Base-by-base conservation (phyloP, 2,888 invertebrate genomes). In the Scotopteryx bipunctaria region DNA sequence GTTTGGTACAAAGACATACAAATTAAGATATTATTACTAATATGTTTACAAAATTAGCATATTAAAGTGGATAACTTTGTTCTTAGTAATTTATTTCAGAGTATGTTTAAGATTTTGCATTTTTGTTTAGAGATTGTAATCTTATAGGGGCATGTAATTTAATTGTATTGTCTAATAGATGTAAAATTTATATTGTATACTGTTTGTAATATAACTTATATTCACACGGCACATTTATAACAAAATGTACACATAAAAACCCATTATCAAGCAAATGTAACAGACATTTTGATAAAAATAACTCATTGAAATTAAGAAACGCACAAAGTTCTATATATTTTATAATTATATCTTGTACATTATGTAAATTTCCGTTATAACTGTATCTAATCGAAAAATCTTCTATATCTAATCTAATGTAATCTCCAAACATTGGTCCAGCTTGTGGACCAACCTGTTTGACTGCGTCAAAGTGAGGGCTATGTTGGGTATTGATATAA, bases 1-100 rank as follows among this genome's bases (percentile, higher is more conserved):
- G 77, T 86, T 86, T 86, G 87, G 89, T 89, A 89, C 89, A 89
- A 89, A 89, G 72, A 84, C 78, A 84, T 83, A 86, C 86, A 86
- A 88, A 85, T 77, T 85, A 83, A 86, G 83, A 81, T 86, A 85
- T 82, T 83, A 85, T 83, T 79, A 75, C 73, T 83, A 79, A 73
- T 70, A 80, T 78, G 76, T 83, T 79, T 78, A 86, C 81, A 85
- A 86, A 83, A 73, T 73, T 81, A 83, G 78, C 66, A 23, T 29
- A 72, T 25, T 81, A 64, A 76, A 67, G 64, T 67, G 67, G 67
- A 70, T 70, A 64, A 67, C 63, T 66, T 71, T 57, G 71, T 71
- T 69, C 71, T 71, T 82, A 84, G 73, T 86, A 82, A 86, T 85
- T 87, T 86, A 87, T 87, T 85, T 79, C 73, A 71, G 69, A 70